A percentile compares a stretch with the other conserved stretches of the same genome.
Evolutionary conservation across 1,140 invertebrate genomes (phyloP).

Genomic region (Heliconius melpomene): DNA sequence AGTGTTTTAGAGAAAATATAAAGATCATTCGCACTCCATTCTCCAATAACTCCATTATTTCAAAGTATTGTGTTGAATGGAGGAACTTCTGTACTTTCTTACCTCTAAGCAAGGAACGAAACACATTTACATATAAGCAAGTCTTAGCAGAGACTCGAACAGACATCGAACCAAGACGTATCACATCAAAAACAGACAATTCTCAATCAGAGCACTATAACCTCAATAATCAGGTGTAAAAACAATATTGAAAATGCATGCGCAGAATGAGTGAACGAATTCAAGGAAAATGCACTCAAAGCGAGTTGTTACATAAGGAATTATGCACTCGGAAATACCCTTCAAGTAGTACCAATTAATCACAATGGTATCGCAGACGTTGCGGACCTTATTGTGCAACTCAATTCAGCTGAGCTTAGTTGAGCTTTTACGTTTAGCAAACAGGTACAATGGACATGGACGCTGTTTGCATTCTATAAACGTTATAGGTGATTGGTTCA

Average conservation of each 20-base stretch:
- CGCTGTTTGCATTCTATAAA: neutral
- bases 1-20: neutral
- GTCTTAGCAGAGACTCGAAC: neutral
- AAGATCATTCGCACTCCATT: too few relatives aligned
- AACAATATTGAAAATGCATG: neutral
- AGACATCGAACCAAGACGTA: neutral
- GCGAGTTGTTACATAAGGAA: constrained; percentile 34
- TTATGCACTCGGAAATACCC: constrained; percentile 42
- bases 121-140: too few relatives aligned
- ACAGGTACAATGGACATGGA: constrained; percentile 5
- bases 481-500: neutral
- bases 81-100: neutral
- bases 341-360: constrained; percentile 45
- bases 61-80: neutral
- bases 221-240: constrained; percentile 1
- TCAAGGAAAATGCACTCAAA: constrained; percentile 24
- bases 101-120: neutral
- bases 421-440: constrained; percentile 15
- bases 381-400: constrained; percentile 35
- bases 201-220: neutral
- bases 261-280: constrained; percentile 8
- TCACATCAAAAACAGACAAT: neutral
- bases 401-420: constrained; percentile 23
- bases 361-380: constrained; percentile 40
- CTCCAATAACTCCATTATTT: too few relatives aligned